Base-by-base conservation (phyloP, 1,140 invertebrate species). In the Drusus annulatus region DNA sequence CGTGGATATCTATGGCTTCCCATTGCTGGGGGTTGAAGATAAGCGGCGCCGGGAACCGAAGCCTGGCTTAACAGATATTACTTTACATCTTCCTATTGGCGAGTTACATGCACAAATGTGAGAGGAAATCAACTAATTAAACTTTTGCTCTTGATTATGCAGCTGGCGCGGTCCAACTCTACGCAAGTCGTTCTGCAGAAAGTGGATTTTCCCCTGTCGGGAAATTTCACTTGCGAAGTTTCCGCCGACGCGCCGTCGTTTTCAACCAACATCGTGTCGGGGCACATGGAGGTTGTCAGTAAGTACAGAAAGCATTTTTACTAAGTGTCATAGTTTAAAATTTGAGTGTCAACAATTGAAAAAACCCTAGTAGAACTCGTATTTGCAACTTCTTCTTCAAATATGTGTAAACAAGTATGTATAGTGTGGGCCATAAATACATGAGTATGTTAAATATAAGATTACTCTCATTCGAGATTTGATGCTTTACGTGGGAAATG, bases 221-320 rank as follows among this genome's bases (percentile, higher is more conserved):
- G 93, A 17, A 93, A 92, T 85, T 93, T 94, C 88, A 93, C 91
- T 85, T 95, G 94, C 84, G 94, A 95, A 87, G 93, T 95, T 17
- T 93, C 93, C 1, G 93, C 93, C 1, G 94, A 95, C 78, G 91
- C 92, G 1, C 93, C 93, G 15, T 91, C 91, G 16, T 94, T 94
- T 84, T 89, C 90, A 31, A 94, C 93, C 0, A 90, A 89, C 50
- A 88, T 89, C 19, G 90, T 88, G 31, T 89, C 89, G 45, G 89
- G 87, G 77, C 87, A 85, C 23, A 88, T 90, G 89, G 88, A 89
- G 51, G 89, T 90, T 84, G 89, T 90, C 13, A 88, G 89, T 90
- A 84, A 87, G 89, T 84, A 45, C 8, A 45, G 0, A 76, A 69
- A 71, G 25, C 2, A 45, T 45, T 65, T n/a, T 65, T 65, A 58